Conservation (phyloP, 2,888 invertebrate genomes). For the Chelonus formosanus region DNA sequence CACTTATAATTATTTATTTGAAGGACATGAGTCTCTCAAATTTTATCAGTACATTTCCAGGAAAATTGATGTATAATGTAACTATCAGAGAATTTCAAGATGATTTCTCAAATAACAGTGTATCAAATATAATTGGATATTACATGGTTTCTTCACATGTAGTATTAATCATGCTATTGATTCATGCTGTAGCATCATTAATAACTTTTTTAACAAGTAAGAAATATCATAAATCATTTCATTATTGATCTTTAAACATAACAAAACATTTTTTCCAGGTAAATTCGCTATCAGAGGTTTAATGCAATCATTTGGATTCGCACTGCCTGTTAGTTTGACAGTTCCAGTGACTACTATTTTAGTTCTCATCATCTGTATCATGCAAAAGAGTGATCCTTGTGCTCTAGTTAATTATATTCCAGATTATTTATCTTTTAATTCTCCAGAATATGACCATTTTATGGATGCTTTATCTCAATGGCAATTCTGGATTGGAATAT, state of each 20-base stretch:
- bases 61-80: conserved; percentile 46
- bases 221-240: background rate
- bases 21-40: conserved; percentile 47
- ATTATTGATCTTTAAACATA: too few species aligned
- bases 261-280: conserved; percentile 55
- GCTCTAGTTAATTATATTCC: conserved; percentile 69
- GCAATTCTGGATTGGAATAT: conserved; percentile 80
- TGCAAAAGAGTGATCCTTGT: conserved; percentile 75
- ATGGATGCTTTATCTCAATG: conserved; percentile 70
- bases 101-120: background rate
- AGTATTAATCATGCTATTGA: conserved; percentile 66
- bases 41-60: conserved; percentile 50
- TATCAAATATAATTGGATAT: background rate
- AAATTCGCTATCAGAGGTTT: conserved; percentile 90
- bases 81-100: conserved; percentile 39
- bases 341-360: conserved; percentile 78
- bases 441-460: conserved; percentile 62
- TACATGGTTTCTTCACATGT: conserved; percentile 65
- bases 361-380: conserved; percentile 74
- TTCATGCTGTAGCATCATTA: conserved; percentile 76
- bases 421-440: conserved; percentile 68
- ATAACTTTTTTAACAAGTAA: conserved; percentile 71
- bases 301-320: conserved; percentile 88
- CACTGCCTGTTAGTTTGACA: conserved; percentile 81
- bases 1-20: conserved; percentile 69